Percentiles rank a stretch among this genome's conserved stretches.
Evolutionary conservation across 2,888 invertebrate species (phyloP).

Genomic region (Himalopsyche japonica): DNA sequence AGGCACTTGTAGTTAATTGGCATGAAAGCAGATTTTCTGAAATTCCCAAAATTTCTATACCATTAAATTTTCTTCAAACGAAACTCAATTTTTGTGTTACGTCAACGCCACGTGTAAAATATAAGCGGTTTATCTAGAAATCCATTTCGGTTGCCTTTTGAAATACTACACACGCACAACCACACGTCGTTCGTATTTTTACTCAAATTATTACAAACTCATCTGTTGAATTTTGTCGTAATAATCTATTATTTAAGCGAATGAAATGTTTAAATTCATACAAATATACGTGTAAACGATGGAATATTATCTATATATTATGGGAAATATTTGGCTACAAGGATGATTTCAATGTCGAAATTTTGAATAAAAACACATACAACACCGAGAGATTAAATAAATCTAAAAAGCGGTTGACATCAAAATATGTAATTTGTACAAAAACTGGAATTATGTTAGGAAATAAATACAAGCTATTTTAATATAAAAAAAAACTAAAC

Average conservation of each 20-base stretch:
- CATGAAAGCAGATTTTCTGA: not conserved
- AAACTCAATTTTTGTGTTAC: not conserved
- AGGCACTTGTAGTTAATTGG: not conserved
- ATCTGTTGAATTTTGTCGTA: not conserved
- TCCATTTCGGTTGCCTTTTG: not conserved
- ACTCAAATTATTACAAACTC: not conserved
- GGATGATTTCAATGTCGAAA: too few relatives aligned
- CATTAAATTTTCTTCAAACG: not conserved
- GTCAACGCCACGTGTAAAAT: not conserved
- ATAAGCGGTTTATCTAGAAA: not conserved
- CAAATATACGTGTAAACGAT: not conserved
- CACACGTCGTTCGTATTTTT: not conserved
- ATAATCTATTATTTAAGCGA: not conserved
- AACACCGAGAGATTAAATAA: too few relatives aligned
- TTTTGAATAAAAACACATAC: too few relatives aligned
- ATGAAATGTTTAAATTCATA: not conserved
- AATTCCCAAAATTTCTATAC: not conserved
- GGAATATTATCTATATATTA: too few relatives aligned
- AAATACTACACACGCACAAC: not conserved
- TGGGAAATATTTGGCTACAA: too few relatives aligned
- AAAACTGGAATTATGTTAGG: too few relatives aligned
- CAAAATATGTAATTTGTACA: too few relatives aligned
- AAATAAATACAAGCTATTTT: too few relatives aligned
- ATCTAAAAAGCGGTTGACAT: too few relatives aligned
- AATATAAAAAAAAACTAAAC: too few relatives aligned